Evolutionary conservation across 2,888 invertebrate genomes (phyloP), one percentile per base, ranked within the genome.

Genomic region (Anoplius nigerrimus): DNA sequence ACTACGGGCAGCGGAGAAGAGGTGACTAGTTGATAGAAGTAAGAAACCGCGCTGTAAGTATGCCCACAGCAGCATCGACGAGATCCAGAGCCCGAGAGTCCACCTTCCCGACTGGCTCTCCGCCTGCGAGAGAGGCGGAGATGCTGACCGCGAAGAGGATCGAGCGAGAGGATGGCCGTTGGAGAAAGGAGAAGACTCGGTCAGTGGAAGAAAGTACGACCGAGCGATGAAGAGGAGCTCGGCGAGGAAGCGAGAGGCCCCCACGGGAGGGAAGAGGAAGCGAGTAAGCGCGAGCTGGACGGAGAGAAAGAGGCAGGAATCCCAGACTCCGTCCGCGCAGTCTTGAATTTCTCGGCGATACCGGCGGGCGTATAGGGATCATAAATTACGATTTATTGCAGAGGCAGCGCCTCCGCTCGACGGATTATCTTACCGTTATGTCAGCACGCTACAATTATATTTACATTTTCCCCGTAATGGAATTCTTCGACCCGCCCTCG

Each of bases 371-470:
- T 71, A 80, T 74, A 75, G 78, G 82, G 83, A 85, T 84, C 85
- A 85, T 87, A 87, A 87, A 87, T 87, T 83, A 87, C 87, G 79
- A 86, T 86, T 86, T 86, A 87, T 87, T 84, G 83, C 85, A 67
- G 79, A 82, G 83, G 79, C 82, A 84, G 84, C 82, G 85, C 84
- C 84, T 86, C 82, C 82, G 80, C 84, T 81, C 83, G 82, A 84
- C 83, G 86, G 86, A 87, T 87, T 87, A 84, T 86, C 87, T 85
- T 83, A 83, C 85, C 80, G 86, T 87, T 87, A 86, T 86, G 86
- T 88, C 87, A 86, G 84, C 85, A 74, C 78, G 74, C 72, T 82
- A 82, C 86, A 85, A 87, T 86, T 84, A 84, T 84, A 87, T 87
- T 87, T 86, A 85, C 85, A 86, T 86, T 87, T 84, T 80, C 82